Conservation (phyloP, 2,113 vertebrate genomes). For the Megaceryle maxima region DNA sequence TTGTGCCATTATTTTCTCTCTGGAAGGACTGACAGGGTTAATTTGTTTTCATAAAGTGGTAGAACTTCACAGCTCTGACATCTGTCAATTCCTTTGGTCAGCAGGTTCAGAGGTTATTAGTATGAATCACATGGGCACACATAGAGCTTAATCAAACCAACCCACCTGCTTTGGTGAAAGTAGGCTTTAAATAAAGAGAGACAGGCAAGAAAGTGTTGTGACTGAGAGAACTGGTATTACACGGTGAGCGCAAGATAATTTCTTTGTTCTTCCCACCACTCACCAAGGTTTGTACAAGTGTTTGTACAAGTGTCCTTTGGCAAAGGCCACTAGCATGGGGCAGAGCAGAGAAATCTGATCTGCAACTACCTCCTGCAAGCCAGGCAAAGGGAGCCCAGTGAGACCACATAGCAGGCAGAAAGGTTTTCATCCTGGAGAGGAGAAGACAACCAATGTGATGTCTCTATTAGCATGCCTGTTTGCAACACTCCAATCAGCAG, state of each 20-base stretch:
- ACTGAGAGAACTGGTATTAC: background rate
- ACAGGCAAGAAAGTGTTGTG: background rate
- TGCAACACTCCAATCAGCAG: rapidly evolving
- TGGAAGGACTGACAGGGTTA: background rate
- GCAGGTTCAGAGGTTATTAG: background rate
- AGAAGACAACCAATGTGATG: background rate
- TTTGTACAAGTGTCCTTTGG: background rate
- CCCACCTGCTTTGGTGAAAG: background rate
- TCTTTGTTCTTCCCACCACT: background rate
- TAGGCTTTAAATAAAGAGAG: background rate
- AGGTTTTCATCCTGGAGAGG: rapidly evolving
- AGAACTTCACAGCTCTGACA: background rate
- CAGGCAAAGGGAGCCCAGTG: background rate
- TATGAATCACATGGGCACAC: background rate
- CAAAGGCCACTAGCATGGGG: background rate
- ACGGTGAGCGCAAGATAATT: background rate
- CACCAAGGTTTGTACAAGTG: background rate
- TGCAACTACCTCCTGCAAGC: background rate
- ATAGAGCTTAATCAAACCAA: background rate
- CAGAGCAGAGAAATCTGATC: background rate
- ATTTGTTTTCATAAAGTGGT: background rate
- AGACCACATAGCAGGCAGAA: background rate
- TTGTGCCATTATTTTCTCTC: background rate
- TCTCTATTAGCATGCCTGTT: background rate
- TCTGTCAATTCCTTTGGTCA: background rate